phyloP scores from a whole-genome alignment of 2,113 vertebrate species.

The Steatornis caripensis region DNA sequence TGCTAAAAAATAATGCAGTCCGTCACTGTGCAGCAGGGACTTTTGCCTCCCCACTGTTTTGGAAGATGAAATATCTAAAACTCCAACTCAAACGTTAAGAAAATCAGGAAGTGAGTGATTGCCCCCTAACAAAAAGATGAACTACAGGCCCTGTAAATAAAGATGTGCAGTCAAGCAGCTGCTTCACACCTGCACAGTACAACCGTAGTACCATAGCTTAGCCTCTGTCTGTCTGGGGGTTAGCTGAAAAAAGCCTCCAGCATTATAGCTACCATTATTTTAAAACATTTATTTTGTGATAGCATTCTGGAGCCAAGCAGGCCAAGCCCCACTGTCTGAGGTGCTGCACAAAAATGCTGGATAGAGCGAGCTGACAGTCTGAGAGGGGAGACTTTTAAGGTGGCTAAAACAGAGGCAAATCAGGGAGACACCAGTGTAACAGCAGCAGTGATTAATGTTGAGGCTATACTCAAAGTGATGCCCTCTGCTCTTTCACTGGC shows the following conservation, averaged over 20 bases:
- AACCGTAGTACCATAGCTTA: neutral
- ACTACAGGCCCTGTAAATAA: neutral
- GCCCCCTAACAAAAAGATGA: neutral
- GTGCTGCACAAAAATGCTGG: neutral
- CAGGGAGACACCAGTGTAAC: neutral
- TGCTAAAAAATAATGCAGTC: neutral
- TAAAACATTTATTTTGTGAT: neutral
- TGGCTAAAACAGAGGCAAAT: neutral
- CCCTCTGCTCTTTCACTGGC: neutral
- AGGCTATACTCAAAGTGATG: neutral
- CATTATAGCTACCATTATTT: neutral
- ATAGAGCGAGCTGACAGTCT: neutral
- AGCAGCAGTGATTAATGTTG: neutral
- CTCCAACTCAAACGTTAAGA: neutral
- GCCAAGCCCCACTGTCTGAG: neutral
- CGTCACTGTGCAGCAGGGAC: neutral
- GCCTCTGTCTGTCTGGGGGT: neutral
- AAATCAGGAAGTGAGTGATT: neutral
- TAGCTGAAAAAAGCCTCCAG: neutral
- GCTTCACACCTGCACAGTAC: neutral
- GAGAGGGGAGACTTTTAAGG: neutral
- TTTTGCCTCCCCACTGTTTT: neutral
- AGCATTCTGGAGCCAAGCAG: neutral
- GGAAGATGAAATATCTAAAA: neutral
- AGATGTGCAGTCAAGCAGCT: neutral